A percentile compares a stretch with the other conserved stretches of the same genome.
These are phyloP conservation scores for Actinemys pallida DNA, from an alignment of 2,113 vertebrate species.

Conservation along the genomic window DNA sequence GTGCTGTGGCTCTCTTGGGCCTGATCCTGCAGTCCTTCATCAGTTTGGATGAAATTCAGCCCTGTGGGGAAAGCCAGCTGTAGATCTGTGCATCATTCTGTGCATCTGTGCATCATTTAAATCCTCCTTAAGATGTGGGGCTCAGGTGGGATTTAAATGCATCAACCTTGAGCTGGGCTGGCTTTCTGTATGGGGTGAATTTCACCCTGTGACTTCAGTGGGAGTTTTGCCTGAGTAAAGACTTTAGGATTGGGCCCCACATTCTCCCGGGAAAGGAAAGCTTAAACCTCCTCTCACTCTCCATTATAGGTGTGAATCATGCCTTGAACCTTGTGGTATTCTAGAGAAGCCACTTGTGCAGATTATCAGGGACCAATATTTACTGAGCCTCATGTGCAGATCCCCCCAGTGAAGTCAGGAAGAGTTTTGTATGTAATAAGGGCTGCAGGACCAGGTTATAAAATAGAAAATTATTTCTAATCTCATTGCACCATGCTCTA, in stretches of 20 bases:
- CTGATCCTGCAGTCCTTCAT: neutral
- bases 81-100: neutral
- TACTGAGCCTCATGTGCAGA: neutral
- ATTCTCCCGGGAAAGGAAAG: neutral
- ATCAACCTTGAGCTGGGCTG: neutral
- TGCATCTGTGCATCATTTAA: neutral
- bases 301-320: neutral
- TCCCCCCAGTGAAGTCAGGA: neutral
- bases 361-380: neutral
- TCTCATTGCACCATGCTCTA: neutral
- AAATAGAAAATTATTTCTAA: neutral
- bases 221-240: neutral
- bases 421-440: neutral
- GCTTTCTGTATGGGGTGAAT: neutral
- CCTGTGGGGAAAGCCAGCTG: neutral
- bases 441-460: slow-evolving; percentile 1
- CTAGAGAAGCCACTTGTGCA: neutral
- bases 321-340: neutral
- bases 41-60: neutral
- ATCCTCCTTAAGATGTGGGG: neutral
- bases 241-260: neutral
- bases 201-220: neutral
- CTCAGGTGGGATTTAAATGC: neutral
- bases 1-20: neutral
- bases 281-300: neutral